These are phyloP conservation scores for Glyptemys insculpta DNA, from an alignment of 2,797 vertebrate species.

Conservation along the genomic window DNA sequence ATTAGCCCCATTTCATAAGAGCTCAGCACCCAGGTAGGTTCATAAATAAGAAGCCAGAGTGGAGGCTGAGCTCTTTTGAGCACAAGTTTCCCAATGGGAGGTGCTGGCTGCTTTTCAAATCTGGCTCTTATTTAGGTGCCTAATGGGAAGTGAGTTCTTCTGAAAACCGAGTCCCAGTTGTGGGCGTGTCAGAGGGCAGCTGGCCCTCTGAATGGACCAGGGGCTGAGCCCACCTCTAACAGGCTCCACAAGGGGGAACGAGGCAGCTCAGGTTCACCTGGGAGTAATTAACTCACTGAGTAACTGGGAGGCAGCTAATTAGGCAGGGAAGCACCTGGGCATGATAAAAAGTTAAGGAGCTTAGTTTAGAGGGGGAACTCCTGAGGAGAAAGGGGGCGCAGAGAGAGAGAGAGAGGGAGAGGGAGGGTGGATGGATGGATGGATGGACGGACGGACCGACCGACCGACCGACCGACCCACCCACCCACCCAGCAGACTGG, in stretches of 20 bases:
- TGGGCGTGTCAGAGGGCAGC: background rate
- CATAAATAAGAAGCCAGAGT: background rate
- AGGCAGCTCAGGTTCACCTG: background rate
- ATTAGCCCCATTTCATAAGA: background rate
- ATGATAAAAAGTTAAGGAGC: background rate
- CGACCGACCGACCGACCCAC: too few relatives aligned
- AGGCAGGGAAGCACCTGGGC: background rate
- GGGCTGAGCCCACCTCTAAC: background rate
- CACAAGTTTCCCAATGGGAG: background rate
- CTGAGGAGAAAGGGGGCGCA: background rate
- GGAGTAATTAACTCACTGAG: background rate
- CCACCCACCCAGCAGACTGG: background rate
- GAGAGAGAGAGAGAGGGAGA: background rate
- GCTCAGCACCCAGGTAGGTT: background rate
- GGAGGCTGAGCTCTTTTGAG: background rate
- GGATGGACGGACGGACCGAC: rapidly evolving
- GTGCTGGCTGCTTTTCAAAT: background rate
- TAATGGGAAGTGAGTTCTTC: background rate
- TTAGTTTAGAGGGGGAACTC: background rate
- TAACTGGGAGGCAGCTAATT: background rate
- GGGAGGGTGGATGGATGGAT: too few relatives aligned
- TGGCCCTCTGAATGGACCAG: background rate
- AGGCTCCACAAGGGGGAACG: background rate
- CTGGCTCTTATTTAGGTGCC: background rate
- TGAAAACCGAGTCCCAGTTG: background rate